Percentiles rank a stretch among this genome's conserved stretches.
These are phyloP conservation scores for Archips crataeganus DNA, from an alignment of 2,888 invertebrate species.

Conservation along the genomic window DNA sequence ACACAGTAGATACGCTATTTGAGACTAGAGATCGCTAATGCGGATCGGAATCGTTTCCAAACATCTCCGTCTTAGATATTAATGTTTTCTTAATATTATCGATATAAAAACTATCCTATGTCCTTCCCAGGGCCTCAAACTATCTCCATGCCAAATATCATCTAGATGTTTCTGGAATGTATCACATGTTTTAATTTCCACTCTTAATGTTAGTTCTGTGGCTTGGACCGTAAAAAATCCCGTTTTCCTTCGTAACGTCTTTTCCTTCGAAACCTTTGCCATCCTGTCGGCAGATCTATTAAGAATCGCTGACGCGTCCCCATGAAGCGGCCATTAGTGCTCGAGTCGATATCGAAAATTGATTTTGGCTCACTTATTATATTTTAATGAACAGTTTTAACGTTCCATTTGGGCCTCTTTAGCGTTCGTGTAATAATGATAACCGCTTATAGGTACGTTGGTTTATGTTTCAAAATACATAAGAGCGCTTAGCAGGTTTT, in stretches of 20 bases:
- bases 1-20: too few relatives aligned
- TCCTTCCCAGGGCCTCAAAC: too few relatives aligned
- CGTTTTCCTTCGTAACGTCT: neutral
- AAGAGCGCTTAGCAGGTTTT: too few relatives aligned
- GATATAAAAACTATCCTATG: too few relatives aligned
- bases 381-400: constrained; percentile 37
- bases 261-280: constrained; percentile 15
- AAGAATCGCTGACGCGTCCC: constrained; percentile 31
- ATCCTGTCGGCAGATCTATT: constrained; percentile 29
- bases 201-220: too few relatives aligned
- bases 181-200: too few relatives aligned
- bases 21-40: too few relatives aligned
- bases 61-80: too few relatives aligned
- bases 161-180: too few relatives aligned
- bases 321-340: constrained; percentile 39
- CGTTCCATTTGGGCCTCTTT: constrained; percentile 2
- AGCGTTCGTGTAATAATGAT: neutral
- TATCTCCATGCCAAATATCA: too few relatives aligned
- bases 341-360: constrained; percentile 30
- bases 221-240: neutral
- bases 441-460: neutral
- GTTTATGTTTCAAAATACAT: neutral
- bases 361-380: constrained; percentile 30
- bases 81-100: too few relatives aligned
- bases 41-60: too few relatives aligned